Evolutionary conservation across 2,888 invertebrate species (phyloP).

Genomic region (Epinotia brunnichana): DNA sequence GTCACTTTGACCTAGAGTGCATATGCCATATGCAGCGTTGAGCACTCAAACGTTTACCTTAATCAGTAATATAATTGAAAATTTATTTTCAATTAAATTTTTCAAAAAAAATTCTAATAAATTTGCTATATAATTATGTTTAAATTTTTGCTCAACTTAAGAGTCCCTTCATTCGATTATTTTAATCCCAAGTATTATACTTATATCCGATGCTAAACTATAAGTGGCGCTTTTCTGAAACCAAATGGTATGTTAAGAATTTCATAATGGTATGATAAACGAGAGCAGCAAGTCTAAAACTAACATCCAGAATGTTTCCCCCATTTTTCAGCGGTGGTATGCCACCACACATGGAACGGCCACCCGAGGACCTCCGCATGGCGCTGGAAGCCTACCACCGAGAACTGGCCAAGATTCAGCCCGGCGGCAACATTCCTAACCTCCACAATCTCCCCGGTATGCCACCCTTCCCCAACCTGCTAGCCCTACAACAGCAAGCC

Average conservation of each 20-base stretch:
- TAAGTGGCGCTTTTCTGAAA: not conserved
- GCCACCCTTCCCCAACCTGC: constrained; percentile 86
- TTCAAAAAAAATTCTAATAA: no score
- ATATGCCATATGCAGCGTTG: no score
- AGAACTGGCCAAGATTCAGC: constrained; percentile 94
- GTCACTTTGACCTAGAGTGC: no score
- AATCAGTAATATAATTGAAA: no score
- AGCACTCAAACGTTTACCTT: no score
- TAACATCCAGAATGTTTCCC: constrained; percentile 90
- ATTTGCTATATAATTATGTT: no score
- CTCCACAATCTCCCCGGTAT: constrained; percentile 77
- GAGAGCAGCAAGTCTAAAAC: constrained; percentile 84
- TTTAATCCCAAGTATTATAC: not conserved
- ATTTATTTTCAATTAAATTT: no score
- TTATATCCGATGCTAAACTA: not conserved
- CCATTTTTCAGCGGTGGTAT: constrained; percentile 91
- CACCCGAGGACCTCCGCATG: constrained; percentile 93
- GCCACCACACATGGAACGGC: constrained; percentile 84
- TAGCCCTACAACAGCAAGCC: constrained; percentile 89
- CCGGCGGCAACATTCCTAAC: constrained; percentile 85
- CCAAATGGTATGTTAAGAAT: not conserved
- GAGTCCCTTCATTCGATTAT: not conserved
- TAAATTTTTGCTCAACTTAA: not conserved
- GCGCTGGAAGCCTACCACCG: constrained; percentile 96
- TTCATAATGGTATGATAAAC: constrained; percentile 53